These are phyloP conservation scores for Pagrus major DNA, from an alignment of 2,113 vertebrate genomes.

Conservation along the genomic window DNA sequence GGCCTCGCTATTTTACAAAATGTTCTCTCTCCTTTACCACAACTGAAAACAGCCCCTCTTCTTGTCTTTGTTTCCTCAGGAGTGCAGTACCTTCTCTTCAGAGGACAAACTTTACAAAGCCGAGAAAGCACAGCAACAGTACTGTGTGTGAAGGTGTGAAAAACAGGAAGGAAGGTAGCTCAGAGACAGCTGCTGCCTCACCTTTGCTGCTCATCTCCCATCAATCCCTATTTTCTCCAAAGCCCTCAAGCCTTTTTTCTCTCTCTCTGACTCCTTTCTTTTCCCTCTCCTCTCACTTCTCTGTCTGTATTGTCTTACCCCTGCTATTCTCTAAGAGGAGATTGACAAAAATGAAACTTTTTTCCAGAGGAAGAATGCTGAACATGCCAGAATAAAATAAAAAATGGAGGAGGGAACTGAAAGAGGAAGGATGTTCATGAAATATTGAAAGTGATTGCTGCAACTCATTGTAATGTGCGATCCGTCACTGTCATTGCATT, in stretches of 20 bases:
- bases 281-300: conserved; percentile 12
- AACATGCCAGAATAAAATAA: conserved; percentile 55
- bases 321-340: conserved; percentile 35
- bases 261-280: conserved; percentile 39
- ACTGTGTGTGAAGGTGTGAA: conserved; percentile 24
- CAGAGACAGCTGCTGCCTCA: conserved; percentile 32
- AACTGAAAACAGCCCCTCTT: background rate
- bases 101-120: conserved; percentile 64
- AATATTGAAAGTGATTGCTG: conserved; percentile 68
- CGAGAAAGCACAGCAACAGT: background rate
- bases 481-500: conserved; percentile 49
- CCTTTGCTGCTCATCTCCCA: conserved; percentile 38
- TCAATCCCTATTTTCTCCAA: conserved; percentile 46
- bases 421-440: conserved; percentile 64
- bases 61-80: conserved; percentile 2
- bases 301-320: conserved; percentile 14
- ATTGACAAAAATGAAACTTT: conserved; percentile 50
- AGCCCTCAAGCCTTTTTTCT: conserved; percentile 25
- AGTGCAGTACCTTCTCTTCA: conserved; percentile 5
- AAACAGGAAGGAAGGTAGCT: conserved; percentile 38
- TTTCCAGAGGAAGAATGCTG: conserved; percentile 34
- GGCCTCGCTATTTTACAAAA: conserved; percentile 1
- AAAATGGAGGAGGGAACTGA: conserved; percentile 33
- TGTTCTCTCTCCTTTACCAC: background rate
- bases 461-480: conserved; percentile 50